These are phyloP conservation scores for Anser cygnoides DNA, from an alignment of 2,113 vertebrate genomes.

Conservation along the genomic window DNA sequence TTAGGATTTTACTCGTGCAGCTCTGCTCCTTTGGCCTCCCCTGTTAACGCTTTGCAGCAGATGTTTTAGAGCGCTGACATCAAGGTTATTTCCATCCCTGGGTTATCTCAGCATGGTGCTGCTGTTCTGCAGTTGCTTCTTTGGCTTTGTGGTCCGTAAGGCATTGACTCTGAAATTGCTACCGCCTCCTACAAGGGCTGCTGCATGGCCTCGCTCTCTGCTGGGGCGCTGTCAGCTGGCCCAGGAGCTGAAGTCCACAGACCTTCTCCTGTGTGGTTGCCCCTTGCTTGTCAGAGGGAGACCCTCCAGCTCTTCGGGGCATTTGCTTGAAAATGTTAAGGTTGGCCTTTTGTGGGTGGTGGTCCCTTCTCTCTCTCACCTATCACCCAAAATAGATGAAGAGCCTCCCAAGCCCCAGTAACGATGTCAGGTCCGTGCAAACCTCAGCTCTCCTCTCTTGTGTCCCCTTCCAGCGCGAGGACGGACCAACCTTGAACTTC, in stretches of 20 bases:
- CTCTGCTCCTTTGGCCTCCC: neutral
- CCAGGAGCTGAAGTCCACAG: neutral
- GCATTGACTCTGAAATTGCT: neutral
- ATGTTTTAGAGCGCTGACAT: neutral
- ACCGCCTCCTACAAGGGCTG: neutral
- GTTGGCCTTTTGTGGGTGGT: accelerated
- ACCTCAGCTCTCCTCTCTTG: neutral
- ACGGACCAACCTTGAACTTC: slow-evolving; percentile 95
- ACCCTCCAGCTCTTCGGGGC: neutral
- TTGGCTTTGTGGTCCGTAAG: neutral
- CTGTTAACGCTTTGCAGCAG: neutral
- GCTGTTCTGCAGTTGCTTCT: neutral
- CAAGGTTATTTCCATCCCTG: neutral
- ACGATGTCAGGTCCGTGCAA: accelerated
- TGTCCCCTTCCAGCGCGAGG: slow-evolving; percentile 85
- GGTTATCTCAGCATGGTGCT: neutral
- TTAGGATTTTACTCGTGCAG: neutral
- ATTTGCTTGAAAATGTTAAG: neutral
- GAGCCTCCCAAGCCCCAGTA: neutral
- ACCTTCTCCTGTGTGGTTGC: neutral
- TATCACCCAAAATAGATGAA: neutral
- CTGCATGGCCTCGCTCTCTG: neutral
- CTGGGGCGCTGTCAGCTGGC: neutral
- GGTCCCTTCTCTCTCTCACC: neutral
- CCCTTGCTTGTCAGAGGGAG: neutral